A percentile compares a stretch with the other conserved stretches of the same genome.
Evolutionary conservation across 2,888 invertebrate genomes (phyloP).

Genomic region (Mythimna albipuncta): DNA sequence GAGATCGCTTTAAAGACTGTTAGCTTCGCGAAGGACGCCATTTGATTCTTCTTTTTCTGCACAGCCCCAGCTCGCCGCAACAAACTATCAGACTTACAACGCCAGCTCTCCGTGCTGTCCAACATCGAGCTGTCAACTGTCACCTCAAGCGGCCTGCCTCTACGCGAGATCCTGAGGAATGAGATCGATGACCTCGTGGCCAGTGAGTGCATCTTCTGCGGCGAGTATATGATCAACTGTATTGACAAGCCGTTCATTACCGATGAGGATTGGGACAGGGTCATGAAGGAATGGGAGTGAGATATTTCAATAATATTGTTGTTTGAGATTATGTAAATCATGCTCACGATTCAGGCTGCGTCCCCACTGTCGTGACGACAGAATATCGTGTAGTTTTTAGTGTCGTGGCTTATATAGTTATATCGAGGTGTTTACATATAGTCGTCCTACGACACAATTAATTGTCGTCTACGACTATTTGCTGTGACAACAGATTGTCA

Average conservation of each 20-base stretch:
- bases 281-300: conserved; percentile 96
- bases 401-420: too few relatives aligned
- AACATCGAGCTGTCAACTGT: conserved; percentile 85
- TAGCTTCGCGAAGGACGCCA: too few relatives aligned
- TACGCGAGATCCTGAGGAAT: conserved; percentile 93
- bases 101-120: conserved; percentile 90
- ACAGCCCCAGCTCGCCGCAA: conserved; percentile 90
- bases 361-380: too few relatives aligned
- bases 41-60: not conserved
- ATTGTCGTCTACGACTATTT: too few relatives aligned
- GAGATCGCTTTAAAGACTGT: too few relatives aligned
- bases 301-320: not conserved
- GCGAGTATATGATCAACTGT: conserved; percentile 97
- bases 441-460: too few relatives aligned
- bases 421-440: too few relatives aligned
- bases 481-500: too few relatives aligned
- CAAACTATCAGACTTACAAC: conserved; percentile 92
- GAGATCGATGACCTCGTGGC: conserved; percentile 97
- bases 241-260: conserved; percentile 97
- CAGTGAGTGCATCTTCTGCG: conserved; percentile 97
- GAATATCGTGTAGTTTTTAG: too few relatives aligned
- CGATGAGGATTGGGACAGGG: conserved; percentile 95
- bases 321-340: not conserved
- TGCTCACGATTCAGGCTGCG: too few relatives aligned
- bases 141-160: conserved; percentile 85